A percentile compares a stretch with the other conserved stretches of the same genome.
phyloP scores from a whole-genome alignment of 2,888 invertebrate genomes.

The Chouioia cunea region DNA sequence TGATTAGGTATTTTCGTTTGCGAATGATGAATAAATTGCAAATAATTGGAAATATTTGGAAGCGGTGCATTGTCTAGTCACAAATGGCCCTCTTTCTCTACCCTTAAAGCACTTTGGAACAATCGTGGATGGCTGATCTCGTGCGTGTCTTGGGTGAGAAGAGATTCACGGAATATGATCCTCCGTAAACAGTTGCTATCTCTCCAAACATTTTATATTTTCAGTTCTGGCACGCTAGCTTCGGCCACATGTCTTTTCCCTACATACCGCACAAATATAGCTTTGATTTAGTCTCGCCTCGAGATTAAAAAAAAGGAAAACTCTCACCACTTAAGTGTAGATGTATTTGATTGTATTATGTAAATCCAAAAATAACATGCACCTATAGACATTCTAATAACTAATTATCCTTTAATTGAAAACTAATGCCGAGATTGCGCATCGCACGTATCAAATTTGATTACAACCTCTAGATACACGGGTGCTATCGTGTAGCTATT shows the following conservation, averaged over 20 bases:
- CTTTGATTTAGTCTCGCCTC: slow-evolving; percentile 50
- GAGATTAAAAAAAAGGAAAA: neutral
- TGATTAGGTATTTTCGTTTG: too few species aligned
- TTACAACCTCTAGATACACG: too few species aligned
- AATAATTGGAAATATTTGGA: too few species aligned
- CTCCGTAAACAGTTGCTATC: slow-evolving; percentile 47
- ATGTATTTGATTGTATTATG: too few species aligned
- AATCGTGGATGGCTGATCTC: slow-evolving; percentile 33
- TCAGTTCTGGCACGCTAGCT: slow-evolving; percentile 56
- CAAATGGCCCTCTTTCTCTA: slow-evolving; percentile 26
- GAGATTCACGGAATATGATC: slow-evolving; percentile 48
- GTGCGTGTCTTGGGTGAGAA: slow-evolving; percentile 37
- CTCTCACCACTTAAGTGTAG: too few species aligned
- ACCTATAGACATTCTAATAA: too few species aligned
- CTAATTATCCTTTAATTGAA: too few species aligned
- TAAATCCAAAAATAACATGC: too few species aligned
- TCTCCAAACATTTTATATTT: slow-evolving; percentile 53
- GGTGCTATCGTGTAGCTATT: too few species aligned
- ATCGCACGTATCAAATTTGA: too few species aligned
- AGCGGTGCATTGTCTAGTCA: neutral
- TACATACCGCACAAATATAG: slow-evolving; percentile 58
- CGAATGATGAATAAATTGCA: too few species aligned
- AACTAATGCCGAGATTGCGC: too few species aligned
- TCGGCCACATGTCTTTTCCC: slow-evolving; percentile 62
- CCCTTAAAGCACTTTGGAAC: slow-evolving; percentile 10